Base-by-base conservation (phyloP, 2,888 invertebrate species). In the Diaperis boleti region DNA sequence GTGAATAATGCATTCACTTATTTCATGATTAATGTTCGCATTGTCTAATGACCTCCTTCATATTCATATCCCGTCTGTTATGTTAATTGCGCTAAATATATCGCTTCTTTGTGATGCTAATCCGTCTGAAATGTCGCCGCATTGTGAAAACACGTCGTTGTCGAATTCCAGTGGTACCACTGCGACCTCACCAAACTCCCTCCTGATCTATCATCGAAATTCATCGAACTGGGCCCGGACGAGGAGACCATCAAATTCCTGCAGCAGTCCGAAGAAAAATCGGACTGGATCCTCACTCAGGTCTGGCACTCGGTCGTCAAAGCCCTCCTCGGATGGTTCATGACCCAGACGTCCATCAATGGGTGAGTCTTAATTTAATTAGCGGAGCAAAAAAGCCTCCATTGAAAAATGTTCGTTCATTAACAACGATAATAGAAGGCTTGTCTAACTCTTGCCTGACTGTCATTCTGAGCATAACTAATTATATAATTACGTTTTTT, bases 301-400 rank as follows among this genome's bases (percentile, higher is more conserved):
- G 85, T 96, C 65, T 95, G 94, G 90, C 94, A 97, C 82, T 88
- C 93, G 29, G 73, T 98, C 29, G 93, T 92, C 10, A 91, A 92
- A 74, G 87, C 92, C n/a, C 82, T 97, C 33, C 86, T 98, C 13
- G 89, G 91, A 67, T 89, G 91, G 83, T 95, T 98, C 83, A 92
- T 97, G 90, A 93, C 95, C 20, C 91, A 93, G 79, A 98, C 98
- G 1, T 95, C 96, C 72, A 93, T 96, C 69, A 98, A 98, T 83
- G 97, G 97, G 89, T 94, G 82, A 88, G 89, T 86, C 37, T 49
- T 59, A 59, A 59, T 59, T 59, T 47, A 59, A 49, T 59, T 47
- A 59, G 17, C 14, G 42, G 49, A 57, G 29, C 35, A 59, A 49
- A 39, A 45, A 49, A 59, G 31, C 59, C 8, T 60, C 64, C 68